Evolutionary conservation across 2,113 vertebrate genomes (phyloP).

Genomic region (Prinia subflava): DNA sequence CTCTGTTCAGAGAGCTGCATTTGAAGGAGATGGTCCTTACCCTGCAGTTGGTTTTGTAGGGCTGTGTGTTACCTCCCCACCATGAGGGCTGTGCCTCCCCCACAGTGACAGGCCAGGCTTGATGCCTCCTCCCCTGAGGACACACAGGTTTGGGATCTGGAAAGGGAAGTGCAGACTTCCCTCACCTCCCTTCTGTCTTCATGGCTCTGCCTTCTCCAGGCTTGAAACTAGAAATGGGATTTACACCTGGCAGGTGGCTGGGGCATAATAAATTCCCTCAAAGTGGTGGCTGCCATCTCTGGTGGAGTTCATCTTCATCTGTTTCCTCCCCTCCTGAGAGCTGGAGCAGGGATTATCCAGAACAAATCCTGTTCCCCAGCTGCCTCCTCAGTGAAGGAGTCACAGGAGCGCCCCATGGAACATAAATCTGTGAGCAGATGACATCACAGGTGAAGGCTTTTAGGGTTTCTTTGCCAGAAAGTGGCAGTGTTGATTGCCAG

Average conservation of each 20-base stretch:
- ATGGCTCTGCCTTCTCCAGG: background rate
- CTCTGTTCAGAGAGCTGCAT: background rate
- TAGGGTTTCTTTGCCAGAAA: background rate
- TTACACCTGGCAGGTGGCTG: background rate
- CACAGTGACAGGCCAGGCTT: background rate
- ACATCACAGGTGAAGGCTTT: background rate
- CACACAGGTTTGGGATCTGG: background rate
- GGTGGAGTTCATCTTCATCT: background rate
- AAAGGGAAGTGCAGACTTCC: background rate
- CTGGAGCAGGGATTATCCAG: background rate
- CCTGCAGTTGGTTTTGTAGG: background rate
- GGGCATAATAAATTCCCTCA: background rate
- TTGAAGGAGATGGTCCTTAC: background rate
- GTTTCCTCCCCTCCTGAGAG: background rate
- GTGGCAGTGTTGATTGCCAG: constrained; percentile 17
- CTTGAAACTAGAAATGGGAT: background rate
- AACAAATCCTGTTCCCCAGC: constrained; percentile 27
- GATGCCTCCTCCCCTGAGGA: background rate
- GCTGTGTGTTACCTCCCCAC: background rate
- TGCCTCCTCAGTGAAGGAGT: background rate
- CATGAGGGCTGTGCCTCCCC: background rate
- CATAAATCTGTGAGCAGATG: background rate
- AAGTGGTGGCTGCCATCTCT: background rate
- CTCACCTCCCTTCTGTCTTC: background rate
- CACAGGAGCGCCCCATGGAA: rapidly evolving